Evolutionary conservation across 2,888 invertebrate species (phyloP).

Genomic region (Dorcus parallelipipedus): DNA sequence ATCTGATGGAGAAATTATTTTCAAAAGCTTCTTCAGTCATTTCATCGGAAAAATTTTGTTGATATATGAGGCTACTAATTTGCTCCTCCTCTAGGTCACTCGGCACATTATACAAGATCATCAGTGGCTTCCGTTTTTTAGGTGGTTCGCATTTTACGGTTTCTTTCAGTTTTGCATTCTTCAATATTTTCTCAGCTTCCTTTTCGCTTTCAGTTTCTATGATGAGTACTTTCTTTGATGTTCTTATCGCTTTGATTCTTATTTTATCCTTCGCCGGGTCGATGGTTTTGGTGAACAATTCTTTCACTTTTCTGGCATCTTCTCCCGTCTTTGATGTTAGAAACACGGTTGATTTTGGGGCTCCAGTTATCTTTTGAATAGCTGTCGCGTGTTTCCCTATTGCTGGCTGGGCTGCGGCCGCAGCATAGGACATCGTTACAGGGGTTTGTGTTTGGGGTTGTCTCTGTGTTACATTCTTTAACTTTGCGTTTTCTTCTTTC

Average conservation of each 20-base stretch:
- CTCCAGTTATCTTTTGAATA: background rate
- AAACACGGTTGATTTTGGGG: background rate
- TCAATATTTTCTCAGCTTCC: background rate
- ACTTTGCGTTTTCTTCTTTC: background rate
- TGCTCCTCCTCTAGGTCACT: background rate
- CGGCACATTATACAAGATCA: slow-evolving; percentile 5
- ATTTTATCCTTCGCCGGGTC: slow-evolving; percentile 4
- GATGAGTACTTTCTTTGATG: background rate
- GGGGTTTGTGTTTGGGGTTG: too few relatives aligned
- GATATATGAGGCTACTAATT: background rate
- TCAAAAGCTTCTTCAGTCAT: background rate
- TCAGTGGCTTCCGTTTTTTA: slow-evolving; percentile 1
- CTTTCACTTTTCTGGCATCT: background rate
- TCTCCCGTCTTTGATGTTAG: background rate
- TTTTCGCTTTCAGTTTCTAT: background rate
- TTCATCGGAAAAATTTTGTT: slow-evolving; percentile 5
- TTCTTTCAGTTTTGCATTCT: background rate
- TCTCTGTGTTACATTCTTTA: background rate
- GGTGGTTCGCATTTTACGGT: background rate
- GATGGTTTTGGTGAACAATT: background rate
- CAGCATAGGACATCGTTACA: background rate
- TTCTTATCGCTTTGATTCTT: background rate
- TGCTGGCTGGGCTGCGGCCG: background rate
- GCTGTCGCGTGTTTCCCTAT: background rate
- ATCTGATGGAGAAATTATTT: slow-evolving; percentile 2